Conservation (phyloP, 2,113 vertebrate genomes). For the Hymenochirus boettgeri region DNA sequence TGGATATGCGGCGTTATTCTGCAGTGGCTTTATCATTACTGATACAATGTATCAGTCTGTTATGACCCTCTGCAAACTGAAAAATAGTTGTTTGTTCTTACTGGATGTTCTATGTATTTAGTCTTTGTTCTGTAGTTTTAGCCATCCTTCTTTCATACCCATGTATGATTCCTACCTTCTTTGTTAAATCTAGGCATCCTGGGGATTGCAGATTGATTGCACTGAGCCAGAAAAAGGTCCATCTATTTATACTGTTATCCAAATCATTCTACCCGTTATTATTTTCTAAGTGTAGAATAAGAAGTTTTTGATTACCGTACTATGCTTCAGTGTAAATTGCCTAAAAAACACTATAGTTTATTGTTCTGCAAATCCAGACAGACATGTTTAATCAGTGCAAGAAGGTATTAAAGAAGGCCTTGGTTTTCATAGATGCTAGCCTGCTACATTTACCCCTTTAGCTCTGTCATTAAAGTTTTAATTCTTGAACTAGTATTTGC, state of each 20-base stretch:
- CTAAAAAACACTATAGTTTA: too few relatives aligned
- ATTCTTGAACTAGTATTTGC: too few relatives aligned
- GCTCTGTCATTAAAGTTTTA: too few relatives aligned
- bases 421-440: too few relatives aligned
- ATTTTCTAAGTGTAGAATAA: too few relatives aligned
- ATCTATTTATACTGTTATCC: not conserved
- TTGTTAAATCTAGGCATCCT: not conserved
- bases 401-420: too few relatives aligned
- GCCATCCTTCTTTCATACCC: not conserved
- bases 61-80: not conserved
- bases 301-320: too few relatives aligned
- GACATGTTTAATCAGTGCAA: too few relatives aligned
- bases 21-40: conserved; percentile 28
- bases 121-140: not conserved
- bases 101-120: not conserved
- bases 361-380: too few relatives aligned
- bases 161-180: not conserved
- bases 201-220: not conserved
- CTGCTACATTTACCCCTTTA: too few relatives aligned
- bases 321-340: too few relatives aligned
- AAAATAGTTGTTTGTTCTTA: not conserved
- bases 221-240: not conserved
- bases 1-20: conserved; percentile 20
- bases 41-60: conserved; percentile 10
- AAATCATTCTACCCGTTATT: too few relatives aligned